These are phyloP conservation scores for Poeciliopsis occidentalis DNA, from an alignment of 2,113 vertebrate genomes.

Conservation along the genomic window DNA sequence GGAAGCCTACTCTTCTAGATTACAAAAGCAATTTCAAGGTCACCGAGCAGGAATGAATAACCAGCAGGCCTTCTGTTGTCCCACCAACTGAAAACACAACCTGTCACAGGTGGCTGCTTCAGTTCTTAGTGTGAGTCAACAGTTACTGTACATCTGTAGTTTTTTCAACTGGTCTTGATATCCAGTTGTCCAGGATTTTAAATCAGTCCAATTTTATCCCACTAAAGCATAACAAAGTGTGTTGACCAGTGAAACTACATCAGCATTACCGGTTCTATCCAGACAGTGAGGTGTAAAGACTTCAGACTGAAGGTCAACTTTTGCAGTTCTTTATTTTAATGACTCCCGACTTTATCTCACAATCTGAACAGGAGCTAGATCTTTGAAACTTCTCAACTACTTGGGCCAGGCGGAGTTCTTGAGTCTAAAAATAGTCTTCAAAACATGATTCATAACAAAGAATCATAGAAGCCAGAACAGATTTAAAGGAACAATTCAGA, in stretches of 20 bases:
- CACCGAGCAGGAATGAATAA: background rate
- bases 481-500: background rate
- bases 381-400: background rate
- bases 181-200: background rate
- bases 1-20: too few relatives aligned
- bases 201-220: background rate
- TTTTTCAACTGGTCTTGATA: background rate
- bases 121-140: background rate
- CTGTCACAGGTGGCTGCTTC: background rate
- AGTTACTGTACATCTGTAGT: background rate
- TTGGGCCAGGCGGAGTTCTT: background rate
- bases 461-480: background rate
- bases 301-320: background rate
- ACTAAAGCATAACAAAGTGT: too few relatives aligned
- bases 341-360: background rate
- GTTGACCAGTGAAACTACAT: background rate
- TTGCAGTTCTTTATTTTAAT: background rate
- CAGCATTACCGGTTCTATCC: background rate
- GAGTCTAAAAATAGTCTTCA: background rate
- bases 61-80: background rate
- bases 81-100: background rate
- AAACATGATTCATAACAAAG: background rate
- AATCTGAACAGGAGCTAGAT: background rate
- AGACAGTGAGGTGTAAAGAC: background rate
- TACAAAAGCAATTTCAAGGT: background rate